Evolutionary conservation across 2,797 vertebrate genomes (phyloP), one percentile per base, ranked within the genome.

Genomic region (Coccyzus lansbergi): DNA sequence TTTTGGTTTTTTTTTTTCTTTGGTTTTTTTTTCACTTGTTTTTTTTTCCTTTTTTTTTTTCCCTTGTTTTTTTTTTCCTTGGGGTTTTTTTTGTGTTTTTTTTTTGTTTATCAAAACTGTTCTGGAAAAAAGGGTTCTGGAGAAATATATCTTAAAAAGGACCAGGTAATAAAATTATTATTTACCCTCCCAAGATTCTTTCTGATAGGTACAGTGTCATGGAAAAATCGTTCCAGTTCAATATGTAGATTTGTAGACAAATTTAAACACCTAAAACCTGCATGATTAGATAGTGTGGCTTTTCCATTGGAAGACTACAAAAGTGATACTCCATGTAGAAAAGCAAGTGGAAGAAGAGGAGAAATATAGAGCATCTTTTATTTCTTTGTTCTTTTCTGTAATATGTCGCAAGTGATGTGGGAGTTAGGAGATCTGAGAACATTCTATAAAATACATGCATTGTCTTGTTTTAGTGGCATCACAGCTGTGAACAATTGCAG

Each of bases 241-340:
- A 4, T 9, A 10, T 1, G 3, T 36, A 22, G 28, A 6, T 10
- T 10, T 51, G 34, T 16, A 49, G 26, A 1, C 28, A 20, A 13
- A 68, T 79, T 29, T 10, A n/a, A 60, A 29, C 2, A 8, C 6
- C 15, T 53, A 8, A 67, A 64, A 72, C 31, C 36, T 22, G 10
- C 4, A 3, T 15, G 14, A 5, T 46, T 69, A 18, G 8, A 20
- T 7, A 48, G 36, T 16, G n/a, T n/a, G 12, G 0, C 1, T 53
- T 88, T 56, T 44, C 12, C 22, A 12, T 3, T 0, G 1, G 15
- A 56, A 69, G 21, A 26, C 42, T 68, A 44, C 17, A 44, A 48
- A 42, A 25, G 28, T 15, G 48, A 24, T 20, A 15, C 25, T 68
- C 17, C 0, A 0, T 10, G 21, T 34, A 31, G 48, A 33, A 86